Conservation (phyloP, 2,888 invertebrate genomes). For the Lucinisca nassula region DNA sequence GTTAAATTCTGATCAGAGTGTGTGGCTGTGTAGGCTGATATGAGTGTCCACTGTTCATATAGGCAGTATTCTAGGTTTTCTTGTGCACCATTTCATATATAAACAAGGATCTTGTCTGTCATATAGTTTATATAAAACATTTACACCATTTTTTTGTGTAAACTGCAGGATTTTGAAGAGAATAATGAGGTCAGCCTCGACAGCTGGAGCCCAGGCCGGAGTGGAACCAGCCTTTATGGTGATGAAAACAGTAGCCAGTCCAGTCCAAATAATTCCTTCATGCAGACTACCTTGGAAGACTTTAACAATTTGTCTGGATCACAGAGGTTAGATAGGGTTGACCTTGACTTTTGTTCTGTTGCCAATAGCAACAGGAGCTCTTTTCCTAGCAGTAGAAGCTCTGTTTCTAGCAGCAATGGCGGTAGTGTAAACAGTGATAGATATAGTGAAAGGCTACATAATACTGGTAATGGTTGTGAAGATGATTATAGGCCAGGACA, state of each 20-base stretch:
- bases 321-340: neutral
- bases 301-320: neutral
- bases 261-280: conserved; percentile 18
- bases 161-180: conserved; percentile 32
- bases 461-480: neutral
- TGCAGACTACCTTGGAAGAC: neutral
- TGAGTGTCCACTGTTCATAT: no score
- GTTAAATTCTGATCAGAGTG: no score
- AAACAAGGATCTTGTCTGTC: no score
- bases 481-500: conserved; percentile 12
- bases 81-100: neutral
- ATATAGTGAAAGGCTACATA: neutral
- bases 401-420: neutral
- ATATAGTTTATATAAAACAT: no score
- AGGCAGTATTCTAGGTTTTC: neutral
- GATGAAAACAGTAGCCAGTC: conserved; percentile 6
- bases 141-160: neutral
- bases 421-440: neutral
- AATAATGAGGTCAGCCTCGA: conserved; percentile 65
- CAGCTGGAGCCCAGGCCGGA: conserved; percentile 50
- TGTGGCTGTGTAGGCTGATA: no score
- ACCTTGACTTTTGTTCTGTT: conserved; percentile 18
- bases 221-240: neutral
- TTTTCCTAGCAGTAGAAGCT: neutral
- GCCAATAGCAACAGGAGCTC: conserved; percentile 4